A percentile compares a stretch with the other conserved stretches of the same genome.
Evolutionary conservation across 2,797 vertebrate species (phyloP).

Genomic region (Scolopax bukidnonensis): DNA sequence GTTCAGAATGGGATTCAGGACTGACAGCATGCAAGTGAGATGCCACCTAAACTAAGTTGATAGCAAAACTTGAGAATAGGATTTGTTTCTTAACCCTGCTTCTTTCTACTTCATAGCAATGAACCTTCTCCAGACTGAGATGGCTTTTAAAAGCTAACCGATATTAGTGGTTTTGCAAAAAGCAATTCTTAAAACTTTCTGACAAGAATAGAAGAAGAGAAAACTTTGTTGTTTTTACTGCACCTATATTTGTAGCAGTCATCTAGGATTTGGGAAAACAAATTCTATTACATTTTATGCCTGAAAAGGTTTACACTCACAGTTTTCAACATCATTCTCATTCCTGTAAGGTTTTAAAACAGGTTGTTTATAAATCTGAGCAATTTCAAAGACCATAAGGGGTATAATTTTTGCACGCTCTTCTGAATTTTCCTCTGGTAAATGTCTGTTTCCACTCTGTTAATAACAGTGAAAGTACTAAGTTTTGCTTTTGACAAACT

Average conservation of each 20-base stretch:
- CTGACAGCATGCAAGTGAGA: neutral
- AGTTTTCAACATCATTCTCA: neutral
- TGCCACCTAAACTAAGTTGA: neutral
- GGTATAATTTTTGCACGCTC: neutral
- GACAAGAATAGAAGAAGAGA: neutral
- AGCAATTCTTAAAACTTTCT: neutral
- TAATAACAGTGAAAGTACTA: neutral
- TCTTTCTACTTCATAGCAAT: neutral
- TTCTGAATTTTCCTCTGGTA: neutral
- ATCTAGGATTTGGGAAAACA: neutral
- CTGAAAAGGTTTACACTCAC: neutral
- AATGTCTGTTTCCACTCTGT: neutral
- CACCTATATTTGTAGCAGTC: neutral
- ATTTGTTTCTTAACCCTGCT: neutral
- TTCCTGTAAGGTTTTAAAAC: neutral
- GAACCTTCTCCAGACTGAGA: neutral
- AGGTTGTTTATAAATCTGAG: neutral
- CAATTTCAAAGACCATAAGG: neutral
- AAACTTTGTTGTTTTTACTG: accelerated
- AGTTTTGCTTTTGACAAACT: neutral
- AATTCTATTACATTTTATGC: neutral
- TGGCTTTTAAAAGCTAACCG: neutral
- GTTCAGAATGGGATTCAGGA: neutral
- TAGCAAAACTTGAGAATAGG: neutral
- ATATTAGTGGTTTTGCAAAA: neutral